These are phyloP conservation scores for Seriola dumerili DNA, from an alignment of 2,113 vertebrate genomes.

Conservation along the genomic window DNA sequence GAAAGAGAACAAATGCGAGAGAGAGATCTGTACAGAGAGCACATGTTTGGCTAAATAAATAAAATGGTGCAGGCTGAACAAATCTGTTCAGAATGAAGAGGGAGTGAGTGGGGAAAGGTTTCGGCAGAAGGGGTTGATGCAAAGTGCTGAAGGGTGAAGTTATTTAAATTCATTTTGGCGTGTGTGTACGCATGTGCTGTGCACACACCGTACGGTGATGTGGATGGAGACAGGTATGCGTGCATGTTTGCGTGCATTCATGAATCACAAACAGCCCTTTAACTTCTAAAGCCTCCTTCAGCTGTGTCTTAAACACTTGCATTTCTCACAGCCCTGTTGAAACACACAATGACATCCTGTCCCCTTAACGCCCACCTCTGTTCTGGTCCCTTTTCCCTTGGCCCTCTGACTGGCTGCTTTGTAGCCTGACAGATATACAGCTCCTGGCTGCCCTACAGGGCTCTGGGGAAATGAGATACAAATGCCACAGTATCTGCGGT, in stretches of 20 bases:
- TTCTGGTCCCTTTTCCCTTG: slow-evolving; percentile 59
- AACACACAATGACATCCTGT: slow-evolving; percentile 71
- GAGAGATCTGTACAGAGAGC: background rate
- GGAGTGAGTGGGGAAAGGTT: slow-evolving; percentile 6
- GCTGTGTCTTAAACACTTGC: slow-evolving; percentile 50
- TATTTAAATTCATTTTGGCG: slow-evolving; percentile 25
- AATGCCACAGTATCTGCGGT: slow-evolving; percentile 71
- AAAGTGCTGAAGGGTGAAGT: slow-evolving; percentile 31
- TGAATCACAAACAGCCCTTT: slow-evolving; percentile 57
- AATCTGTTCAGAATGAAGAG: slow-evolving; percentile 29
- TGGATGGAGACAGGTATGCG: slow-evolving; percentile 10
- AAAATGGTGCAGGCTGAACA: slow-evolving; percentile 54
- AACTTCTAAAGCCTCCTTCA: slow-evolving; percentile 59
- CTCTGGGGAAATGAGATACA: slow-evolving; percentile 79
- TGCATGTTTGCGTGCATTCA: slow-evolving; percentile 28
- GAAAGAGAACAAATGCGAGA: slow-evolving; percentile 4
- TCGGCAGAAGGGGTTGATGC: background rate
- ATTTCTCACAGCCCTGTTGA: slow-evolving; percentile 66
- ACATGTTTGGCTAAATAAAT: slow-evolving; percentile 63
- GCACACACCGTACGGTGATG: background rate
- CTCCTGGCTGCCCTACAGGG: slow-evolving; percentile 68
- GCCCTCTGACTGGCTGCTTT: slow-evolving; percentile 73
- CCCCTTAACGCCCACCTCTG: slow-evolving; percentile 70
- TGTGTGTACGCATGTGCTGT: background rate
- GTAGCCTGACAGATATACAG: slow-evolving; percentile 80